Evolutionary conservation across 2,888 invertebrate genomes (phyloP).

Genomic region (Platypus cylindrus): DNA sequence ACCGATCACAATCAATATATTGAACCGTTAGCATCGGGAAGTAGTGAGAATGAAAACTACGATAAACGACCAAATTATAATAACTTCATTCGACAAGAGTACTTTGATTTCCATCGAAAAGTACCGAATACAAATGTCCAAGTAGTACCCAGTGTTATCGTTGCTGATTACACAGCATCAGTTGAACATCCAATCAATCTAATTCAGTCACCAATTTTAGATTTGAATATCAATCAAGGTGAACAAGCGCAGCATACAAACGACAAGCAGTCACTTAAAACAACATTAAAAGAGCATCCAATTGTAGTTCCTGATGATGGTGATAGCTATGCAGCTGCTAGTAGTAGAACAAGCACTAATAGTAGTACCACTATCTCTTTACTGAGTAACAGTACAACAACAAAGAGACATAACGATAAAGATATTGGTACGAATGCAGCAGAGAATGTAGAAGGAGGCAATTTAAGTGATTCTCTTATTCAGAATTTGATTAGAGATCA

Average conservation of each 20-base stretch:
- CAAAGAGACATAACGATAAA: slow-evolving; percentile 23
- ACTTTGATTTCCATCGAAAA: slow-evolving; percentile 3
- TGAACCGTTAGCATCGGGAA: slow-evolving; percentile 18
- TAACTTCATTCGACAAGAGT: not conserved
- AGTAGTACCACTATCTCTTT: too few relatives aligned
- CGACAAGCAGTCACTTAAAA: not conserved
- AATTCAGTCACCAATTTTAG: slow-evolving; percentile 56
- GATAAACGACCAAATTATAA: slow-evolving; percentile 1
- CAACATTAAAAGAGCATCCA: not conserved
- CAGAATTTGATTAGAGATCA: slow-evolving; percentile 25
- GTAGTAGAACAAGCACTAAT: slow-evolving; percentile 25
- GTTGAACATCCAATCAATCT: slow-evolving; percentile 60
- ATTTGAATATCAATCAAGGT: slow-evolving; percentile 36
- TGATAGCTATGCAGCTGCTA: slow-evolving; percentile 42
- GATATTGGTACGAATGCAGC: slow-evolving; percentile 14
- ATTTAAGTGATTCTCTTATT: slow-evolving; percentile 31
- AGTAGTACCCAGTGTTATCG: slow-evolving; percentile 49
- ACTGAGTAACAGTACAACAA: slow-evolving; percentile 7
- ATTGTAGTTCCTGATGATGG: slow-evolving; percentile 32
- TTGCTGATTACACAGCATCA: slow-evolving; percentile 56
- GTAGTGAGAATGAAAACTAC: slow-evolving; percentile 18
- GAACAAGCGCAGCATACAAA: slow-evolving; percentile 1
- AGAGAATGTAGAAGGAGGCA: slow-evolving; percentile 7
- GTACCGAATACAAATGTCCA: slow-evolving; percentile 10
- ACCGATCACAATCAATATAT: slow-evolving; percentile 1